Conservation (phyloP, 2,888 invertebrate genomes). For the Gisinianus flammeolus region DNA sequence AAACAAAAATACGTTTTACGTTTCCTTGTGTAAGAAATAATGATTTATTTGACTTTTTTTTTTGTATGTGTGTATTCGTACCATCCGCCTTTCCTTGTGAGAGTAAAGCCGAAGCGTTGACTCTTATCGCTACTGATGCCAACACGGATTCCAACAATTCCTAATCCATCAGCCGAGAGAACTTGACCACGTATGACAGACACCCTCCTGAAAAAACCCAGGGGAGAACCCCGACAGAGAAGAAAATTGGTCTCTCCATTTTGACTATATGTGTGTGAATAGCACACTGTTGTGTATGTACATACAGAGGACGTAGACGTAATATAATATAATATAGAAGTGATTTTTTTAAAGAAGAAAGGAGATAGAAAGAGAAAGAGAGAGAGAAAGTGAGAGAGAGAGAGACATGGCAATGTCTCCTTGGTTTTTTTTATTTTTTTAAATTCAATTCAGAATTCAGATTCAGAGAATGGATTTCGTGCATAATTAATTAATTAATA, state of each 20-base stretch:
- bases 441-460: not conserved
- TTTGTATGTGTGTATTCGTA: constrained; percentile 66
- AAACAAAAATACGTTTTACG: not conserved
- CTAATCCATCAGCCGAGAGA: constrained; percentile 89
- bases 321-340: not conserved
- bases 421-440: not conserved
- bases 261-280: no score
- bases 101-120: constrained; percentile 93
- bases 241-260: constrained; percentile 43
- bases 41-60: constrained; percentile 22
- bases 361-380: constrained; percentile 42
- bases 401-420: constrained; percentile 27
- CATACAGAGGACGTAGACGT: no score
- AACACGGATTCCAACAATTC: constrained; percentile 96
- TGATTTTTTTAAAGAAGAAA: constrained; percentile 41
- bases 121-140: constrained; percentile 83
- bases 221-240: constrained; percentile 32
- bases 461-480: constrained; percentile 6
- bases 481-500: constrained; percentile 4
- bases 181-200: constrained; percentile 99
- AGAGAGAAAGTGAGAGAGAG: constrained; percentile 8
- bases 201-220: constrained; percentile 81
- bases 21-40: not conserved
- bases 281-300: no score
- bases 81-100: constrained; percentile 93